Evolutionary conservation across 2,797 vertebrate species (phyloP).

Genomic region (Sebastes matsubarae): DNA sequence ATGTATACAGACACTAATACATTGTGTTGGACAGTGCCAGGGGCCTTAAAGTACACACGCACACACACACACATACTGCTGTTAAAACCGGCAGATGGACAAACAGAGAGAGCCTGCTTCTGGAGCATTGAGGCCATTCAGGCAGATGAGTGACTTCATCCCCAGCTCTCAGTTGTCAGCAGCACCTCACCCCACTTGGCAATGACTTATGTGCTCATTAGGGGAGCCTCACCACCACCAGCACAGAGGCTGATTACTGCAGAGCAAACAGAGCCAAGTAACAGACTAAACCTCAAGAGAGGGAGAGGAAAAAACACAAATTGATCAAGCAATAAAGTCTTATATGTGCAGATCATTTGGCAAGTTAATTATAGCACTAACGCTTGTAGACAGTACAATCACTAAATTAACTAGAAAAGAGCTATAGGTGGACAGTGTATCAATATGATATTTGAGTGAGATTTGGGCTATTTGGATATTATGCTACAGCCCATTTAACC

Average conservation of each 20-base stretch:
- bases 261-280: slow-evolving; percentile 37
- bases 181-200: slow-evolving; percentile 67
- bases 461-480: not conserved
- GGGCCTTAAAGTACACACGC: slow-evolving; percentile 25
- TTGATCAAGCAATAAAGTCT: slow-evolving; percentile 4
- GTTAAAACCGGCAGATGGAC: slow-evolving; percentile 60
- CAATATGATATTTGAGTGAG: not conserved
- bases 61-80: not conserved
- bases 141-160: slow-evolving; percentile 63
- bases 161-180: slow-evolving; percentile 56
- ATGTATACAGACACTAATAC: slow-evolving; percentile 23
- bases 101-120: slow-evolving; percentile 55
- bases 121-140: slow-evolving; percentile 60
- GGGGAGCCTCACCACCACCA: slow-evolving; percentile 32
- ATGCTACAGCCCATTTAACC: not conserved
- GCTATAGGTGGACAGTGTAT: not conserved
- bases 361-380: not conserved
- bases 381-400: not conserved
- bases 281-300: slow-evolving; percentile 17
- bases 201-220: slow-evolving; percentile 52
- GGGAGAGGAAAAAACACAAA: not conserved
- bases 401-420: not conserved
- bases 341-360: not conserved
- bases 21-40: slow-evolving; percentile 34
- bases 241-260: slow-evolving; percentile 37